Base-by-base conservation (phyloP, 2,888 invertebrate species). In the Acrobasis consociella region DNA sequence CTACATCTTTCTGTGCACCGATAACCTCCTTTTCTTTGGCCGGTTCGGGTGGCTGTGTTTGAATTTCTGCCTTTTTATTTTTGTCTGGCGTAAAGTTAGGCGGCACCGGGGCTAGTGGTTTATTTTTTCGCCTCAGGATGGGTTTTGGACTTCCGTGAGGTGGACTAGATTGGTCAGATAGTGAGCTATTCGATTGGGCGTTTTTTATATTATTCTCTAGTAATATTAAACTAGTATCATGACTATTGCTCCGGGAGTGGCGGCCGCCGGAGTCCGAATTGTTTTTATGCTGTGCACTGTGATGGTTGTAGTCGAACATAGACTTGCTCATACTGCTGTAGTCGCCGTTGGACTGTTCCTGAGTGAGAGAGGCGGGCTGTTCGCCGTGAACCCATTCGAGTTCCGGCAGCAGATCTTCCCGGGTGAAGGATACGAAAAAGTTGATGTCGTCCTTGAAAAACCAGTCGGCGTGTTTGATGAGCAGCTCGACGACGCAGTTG, bases 401-500 rank as follows among this genome's bases (percentile, higher is more conserved):
- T 69, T 93, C 91, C 9, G 93, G 93, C 66, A 94, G 91, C 49
- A 94, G 82, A 69, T 93, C 93, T 67, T 94, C 94, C 71, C 92
- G 93, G 69, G 93, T 91, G 73, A 95, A 93, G 1, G 95, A 94
- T 42, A 94, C 89, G 82, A 95, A 96, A 77, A 96, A 96, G 72
- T 95, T 95, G 51, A 96, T 87, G 65, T 97, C 96, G 60, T 96
- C 96, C 56, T 95, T 95, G 82, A 97, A 98, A 80, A 97, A 96
- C 94, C 95, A 95, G 77, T 97, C 96, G 51, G 96, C 96, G 76
- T 96, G 95, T 62, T 95, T 95, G 69, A 98, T 95, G 70, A 98
- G 93, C 70, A 96, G 92, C 77, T 97, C 97, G n/a, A 97, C 96
- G 69, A 97, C 95, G 78, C 96, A 95, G 89, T 97, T 97, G 78